Percentiles rank a stretch among this genome's conserved stretches.
phyloP scores from a whole-genome alignment of 2,888 invertebrate genomes.

The Cerastis rubricosa region DNA sequence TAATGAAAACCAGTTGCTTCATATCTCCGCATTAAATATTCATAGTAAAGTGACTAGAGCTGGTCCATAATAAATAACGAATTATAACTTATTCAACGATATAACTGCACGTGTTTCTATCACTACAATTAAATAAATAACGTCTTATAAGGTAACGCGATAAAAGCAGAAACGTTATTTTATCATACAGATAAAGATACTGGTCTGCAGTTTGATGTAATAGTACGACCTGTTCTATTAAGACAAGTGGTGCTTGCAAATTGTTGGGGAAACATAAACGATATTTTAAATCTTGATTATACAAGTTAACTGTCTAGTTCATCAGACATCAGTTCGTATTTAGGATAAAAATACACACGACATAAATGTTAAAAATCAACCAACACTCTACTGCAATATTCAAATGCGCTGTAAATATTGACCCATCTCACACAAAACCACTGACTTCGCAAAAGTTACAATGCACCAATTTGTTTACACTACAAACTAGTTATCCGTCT shows the following conservation, averaged over 20 bases:
- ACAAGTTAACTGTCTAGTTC: background rate
- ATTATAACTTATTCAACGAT: constrained; percentile 57
- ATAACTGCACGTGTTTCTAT: constrained; percentile 55
- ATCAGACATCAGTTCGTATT: background rate
- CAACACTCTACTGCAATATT: no score
- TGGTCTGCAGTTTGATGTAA: constrained; percentile 44
- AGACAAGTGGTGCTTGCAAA: constrained; percentile 16
- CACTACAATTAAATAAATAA: constrained; percentile 59
- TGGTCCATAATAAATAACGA: constrained; percentile 43
- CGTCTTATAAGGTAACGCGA: constrained; percentile 48
- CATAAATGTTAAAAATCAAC: constrained; percentile 2
- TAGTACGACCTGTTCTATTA: constrained; percentile 42
- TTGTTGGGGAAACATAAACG: constrained; percentile 6
- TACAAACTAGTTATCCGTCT: constrained; percentile 85
- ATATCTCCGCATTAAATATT: constrained; percentile 50
- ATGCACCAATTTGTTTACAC: constrained; percentile 88
- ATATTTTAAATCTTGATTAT: background rate
- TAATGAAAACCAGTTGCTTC: constrained; percentile 52
- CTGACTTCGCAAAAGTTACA: constrained; percentile 74
- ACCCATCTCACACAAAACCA: constrained; percentile 67
- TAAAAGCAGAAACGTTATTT: constrained; percentile 48
- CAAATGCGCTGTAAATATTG: constrained; percentile 62
- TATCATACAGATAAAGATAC: constrained; percentile 49
- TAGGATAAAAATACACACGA: background rate
- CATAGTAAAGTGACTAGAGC: constrained; percentile 38